A percentile compares a stretch with the other conserved stretches of the same genome.
Evolutionary conservation across 23 tunicate genomes (phyloP).

Genomic region (Clavelina lepadiformis): DNA sequence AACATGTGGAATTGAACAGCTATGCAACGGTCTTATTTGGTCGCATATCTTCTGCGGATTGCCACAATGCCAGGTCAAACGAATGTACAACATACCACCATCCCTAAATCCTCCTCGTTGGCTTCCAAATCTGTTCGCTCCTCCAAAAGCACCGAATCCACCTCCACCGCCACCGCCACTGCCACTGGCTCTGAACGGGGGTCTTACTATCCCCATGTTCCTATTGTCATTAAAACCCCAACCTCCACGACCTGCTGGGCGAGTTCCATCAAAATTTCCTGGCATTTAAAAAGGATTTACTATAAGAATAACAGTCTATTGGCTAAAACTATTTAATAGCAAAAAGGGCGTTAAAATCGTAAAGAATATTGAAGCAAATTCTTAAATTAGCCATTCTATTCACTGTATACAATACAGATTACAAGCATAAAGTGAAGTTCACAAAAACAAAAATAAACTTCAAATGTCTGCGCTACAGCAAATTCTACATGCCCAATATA

Average conservation of each 20-base stretch:
- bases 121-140: background rate
- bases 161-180: slow-evolving; percentile 32
- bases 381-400: too few relatives aligned
- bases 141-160: background rate
- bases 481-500: background rate
- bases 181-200: slow-evolving; percentile 15
- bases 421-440: too few relatives aligned
- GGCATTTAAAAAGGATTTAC: background rate
- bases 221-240: slow-evolving; percentile 6
- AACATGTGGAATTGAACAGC: too few relatives aligned
- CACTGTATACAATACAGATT: too few relatives aligned
- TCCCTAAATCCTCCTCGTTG: slow-evolving; percentile 6
- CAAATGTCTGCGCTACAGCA: background rate
- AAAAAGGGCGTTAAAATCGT: too few relatives aligned
- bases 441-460: too few relatives aligned
- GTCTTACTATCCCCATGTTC: slow-evolving; percentile 18
- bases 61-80: background rate
- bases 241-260: slow-evolving; percentile 26
- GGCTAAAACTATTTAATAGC: too few relatives aligned
- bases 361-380: too few relatives aligned
- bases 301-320: too few relatives aligned
- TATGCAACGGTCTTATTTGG: too few relatives aligned
- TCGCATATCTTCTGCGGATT: too few relatives aligned
- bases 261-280: slow-evolving; percentile 20
- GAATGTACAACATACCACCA: slow-evolving; percentile 4